phyloP scores from a whole-genome alignment of 2,888 invertebrate species.

The Lucinisca nassula region DNA sequence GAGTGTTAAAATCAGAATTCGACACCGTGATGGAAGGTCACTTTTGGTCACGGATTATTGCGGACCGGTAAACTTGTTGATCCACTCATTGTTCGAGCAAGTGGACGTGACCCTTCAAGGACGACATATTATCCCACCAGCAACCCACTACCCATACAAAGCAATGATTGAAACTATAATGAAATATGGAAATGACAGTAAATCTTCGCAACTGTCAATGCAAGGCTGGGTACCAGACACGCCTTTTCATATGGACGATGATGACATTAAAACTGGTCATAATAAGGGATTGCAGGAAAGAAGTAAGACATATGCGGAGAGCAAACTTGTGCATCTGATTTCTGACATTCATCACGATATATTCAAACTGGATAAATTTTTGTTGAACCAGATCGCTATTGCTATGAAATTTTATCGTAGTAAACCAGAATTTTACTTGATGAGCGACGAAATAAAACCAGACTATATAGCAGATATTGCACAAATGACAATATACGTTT shows the following conservation, averaged over 20 bases:
- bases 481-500: slow-evolving; percentile 2
- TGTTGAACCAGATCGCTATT: slow-evolving; percentile 31
- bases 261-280: slow-evolving; percentile 36
- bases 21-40: slow-evolving; percentile 17
- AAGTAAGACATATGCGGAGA: not conserved
- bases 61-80: slow-evolving; percentile 36
- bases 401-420: slow-evolving; percentile 43
- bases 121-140: slow-evolving; percentile 14
- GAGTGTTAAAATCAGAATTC: slow-evolving; percentile 41
- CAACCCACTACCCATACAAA: slow-evolving; percentile 15
- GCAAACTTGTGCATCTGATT: not conserved
- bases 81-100: slow-evolving; percentile 44
- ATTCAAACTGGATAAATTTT: not conserved
- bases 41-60: slow-evolving; percentile 20
- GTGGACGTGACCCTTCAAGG: slow-evolving; percentile 51
- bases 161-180: not conserved
- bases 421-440: slow-evolving; percentile 40
- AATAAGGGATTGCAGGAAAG: slow-evolving; percentile 39
- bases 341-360: not conserved
- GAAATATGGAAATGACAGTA: not conserved
- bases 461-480: slow-evolving; percentile 31
- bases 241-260: not conserved
- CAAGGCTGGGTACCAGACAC: not conserved
- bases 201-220: not conserved
- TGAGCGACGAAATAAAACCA: slow-evolving; percentile 4